phyloP scores from a whole-genome alignment of 2,113 vertebrate genomes.

The Pyxicephalus adspersus region DNA sequence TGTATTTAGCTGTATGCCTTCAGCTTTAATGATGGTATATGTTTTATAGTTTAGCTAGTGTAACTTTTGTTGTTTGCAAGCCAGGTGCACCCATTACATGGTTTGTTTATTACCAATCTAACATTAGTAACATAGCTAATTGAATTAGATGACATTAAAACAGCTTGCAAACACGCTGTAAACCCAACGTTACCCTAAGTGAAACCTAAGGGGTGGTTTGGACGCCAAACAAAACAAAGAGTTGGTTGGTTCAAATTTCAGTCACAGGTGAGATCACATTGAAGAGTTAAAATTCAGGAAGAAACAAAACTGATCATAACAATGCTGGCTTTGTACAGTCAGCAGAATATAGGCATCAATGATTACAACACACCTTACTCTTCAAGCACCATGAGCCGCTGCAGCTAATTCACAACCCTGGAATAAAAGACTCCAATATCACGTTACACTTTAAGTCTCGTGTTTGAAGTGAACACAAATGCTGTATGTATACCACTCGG shows the following conservation, averaged over 20 bases:
- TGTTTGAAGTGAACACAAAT: conserved; percentile 27
- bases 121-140: neutral
- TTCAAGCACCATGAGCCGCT: neutral
- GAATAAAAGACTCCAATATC: conserved; percentile 35
- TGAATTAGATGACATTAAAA: neutral
- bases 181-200: neutral
- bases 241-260: conserved; percentile 11
- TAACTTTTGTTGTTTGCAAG: neutral
- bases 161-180: neutral
- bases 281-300: conserved; percentile 10
- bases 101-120: neutral
- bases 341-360: conserved; percentile 24
- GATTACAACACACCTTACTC: conserved; percentile 25
- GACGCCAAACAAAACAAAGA: conserved; percentile 34
- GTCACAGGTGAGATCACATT: conserved; percentile 20
- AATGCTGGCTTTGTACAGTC: conserved; percentile 32
- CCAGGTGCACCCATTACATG: neutral
- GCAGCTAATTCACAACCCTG: neutral
- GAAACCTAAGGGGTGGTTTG: neutral
- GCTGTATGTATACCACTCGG: neutral
- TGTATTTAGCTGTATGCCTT: no score
- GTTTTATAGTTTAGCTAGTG: no score
- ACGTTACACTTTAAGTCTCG: conserved; percentile 18
- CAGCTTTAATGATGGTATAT: no score
- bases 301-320: conserved; percentile 27